A percentile compares a stretch with the other conserved stretches of the same genome.
phyloP scores from a whole-genome alignment of 2,797 vertebrate species.

The Ctenopoma kingsleyae region DNA sequence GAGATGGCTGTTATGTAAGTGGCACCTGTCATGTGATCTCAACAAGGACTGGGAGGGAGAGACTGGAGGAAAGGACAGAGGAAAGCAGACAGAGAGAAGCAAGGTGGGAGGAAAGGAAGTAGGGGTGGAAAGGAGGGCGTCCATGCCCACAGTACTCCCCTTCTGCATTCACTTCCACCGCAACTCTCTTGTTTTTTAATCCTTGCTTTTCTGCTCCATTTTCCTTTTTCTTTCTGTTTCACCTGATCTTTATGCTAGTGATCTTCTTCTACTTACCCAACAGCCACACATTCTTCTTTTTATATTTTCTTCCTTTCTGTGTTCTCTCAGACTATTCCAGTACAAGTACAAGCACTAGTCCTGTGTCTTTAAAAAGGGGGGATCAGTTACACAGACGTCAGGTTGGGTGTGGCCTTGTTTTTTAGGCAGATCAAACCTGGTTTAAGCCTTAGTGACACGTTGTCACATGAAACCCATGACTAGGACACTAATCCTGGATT shows the following conservation, averaged over 20 bases:
- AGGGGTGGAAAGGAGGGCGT: slow-evolving; percentile 22
- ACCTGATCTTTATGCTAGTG: background rate
- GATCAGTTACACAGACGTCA: slow-evolving; percentile 4
- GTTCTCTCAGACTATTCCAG: background rate
- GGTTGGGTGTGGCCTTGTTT: slow-evolving; percentile 39
- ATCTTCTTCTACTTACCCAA: background rate
- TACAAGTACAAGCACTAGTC: background rate
- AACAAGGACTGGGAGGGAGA: slow-evolving; percentile 63
- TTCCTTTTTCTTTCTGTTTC: slow-evolving; percentile 2
- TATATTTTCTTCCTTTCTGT: background rate
- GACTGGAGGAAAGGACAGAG: slow-evolving; percentile 44
- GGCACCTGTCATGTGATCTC: slow-evolving; percentile 87
- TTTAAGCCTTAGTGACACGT: slow-evolving; percentile 55
- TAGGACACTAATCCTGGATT: slow-evolving; percentile 71
- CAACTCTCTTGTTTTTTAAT: background rate
- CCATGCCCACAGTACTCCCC: slow-evolving; percentile 17
- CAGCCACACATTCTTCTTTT: background rate
- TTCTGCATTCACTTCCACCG: slow-evolving; percentile 17
- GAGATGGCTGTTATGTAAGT: slow-evolving; percentile 82
- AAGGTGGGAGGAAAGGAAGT: slow-evolving; percentile 38
- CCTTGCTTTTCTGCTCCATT: slow-evolving; percentile 14
- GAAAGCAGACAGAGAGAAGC: slow-evolving; percentile 31
- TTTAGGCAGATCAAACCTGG: slow-evolving; percentile 37
- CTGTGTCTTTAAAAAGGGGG: slow-evolving; percentile 22
- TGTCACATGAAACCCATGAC: slow-evolving; percentile 65